phyloP scores from a whole-genome alignment of 2,888 invertebrate species.

The Idaea straminata region DNA sequence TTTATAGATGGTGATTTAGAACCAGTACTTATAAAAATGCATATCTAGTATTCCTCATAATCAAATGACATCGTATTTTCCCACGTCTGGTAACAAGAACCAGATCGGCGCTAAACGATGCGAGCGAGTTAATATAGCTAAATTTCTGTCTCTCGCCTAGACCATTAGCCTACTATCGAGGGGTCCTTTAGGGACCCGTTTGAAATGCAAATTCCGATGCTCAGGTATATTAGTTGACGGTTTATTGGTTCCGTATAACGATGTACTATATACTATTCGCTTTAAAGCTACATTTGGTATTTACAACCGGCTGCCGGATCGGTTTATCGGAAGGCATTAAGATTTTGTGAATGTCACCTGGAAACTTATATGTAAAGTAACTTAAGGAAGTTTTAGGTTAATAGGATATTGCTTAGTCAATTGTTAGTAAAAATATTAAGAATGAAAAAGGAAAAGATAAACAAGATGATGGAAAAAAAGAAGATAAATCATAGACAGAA shows the following conservation, averaged over 20 bases:
- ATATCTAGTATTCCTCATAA: background rate
- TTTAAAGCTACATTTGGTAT: background rate
- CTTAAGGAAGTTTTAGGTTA: background rate
- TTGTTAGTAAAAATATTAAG: too few species aligned
- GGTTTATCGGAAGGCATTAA: background rate
- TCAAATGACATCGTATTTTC: constrained; percentile 20
- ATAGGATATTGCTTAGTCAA: too few species aligned
- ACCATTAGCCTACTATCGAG: constrained; percentile 44
- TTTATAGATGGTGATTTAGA: background rate
- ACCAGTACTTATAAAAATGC: background rate
- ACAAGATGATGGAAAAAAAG: too few species aligned
- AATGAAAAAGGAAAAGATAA: too few species aligned
- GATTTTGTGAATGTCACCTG: background rate
- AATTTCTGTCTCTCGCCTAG: constrained; percentile 50
- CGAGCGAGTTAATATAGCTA: constrained; percentile 53
- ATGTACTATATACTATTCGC: constrained; percentile 23
- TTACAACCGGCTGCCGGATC: background rate
- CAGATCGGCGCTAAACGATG: constrained; percentile 34
- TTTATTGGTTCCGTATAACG: constrained; percentile 58
- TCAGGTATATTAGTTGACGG: constrained; percentile 63
- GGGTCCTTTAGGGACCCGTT: constrained; percentile 46
- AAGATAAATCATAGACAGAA: too few species aligned
- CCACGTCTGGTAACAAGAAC: constrained; percentile 16
- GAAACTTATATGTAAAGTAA: background rate
- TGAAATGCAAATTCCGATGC: constrained; percentile 71